Base-by-base conservation (phyloP, 2,888 invertebrate genomes). In the Ypsolopha scabrella region DNA sequence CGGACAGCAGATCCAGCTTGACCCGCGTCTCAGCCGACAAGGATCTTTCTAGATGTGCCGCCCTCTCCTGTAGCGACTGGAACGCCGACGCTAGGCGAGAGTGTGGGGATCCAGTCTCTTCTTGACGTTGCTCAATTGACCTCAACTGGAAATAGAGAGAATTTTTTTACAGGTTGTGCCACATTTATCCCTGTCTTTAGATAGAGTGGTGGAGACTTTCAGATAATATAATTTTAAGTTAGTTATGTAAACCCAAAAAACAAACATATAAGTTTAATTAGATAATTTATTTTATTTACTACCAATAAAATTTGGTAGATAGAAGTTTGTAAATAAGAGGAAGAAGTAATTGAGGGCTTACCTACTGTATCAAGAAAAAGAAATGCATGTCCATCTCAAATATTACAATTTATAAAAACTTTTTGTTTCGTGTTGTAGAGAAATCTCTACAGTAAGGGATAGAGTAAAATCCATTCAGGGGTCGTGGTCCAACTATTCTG, bases 1-100 rank as follows among this genome's bases (percentile, higher is more conserved):
- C 98, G 58, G 97, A 96, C 85, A 99, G 97, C 69, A 99, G 91
- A 88, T 99, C 99, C 67, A 98, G 91, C 87, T 99, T 99, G 81
- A 99, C 94, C 66, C 98, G 91, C 61, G 98, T 99, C 89, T 99
- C 99, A 48, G 97, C 96, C 57, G 96, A 96, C 61, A 99, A 90
- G 69, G 95, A 95, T 70, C 94, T 94, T 87, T 99, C 97, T 64
- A 99, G 89, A 73, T 97, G 96, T 65, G 91, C 81, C 72, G 96
- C 96, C 73, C 97, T 95, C 72, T 98, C 97, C 79, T 95, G 94
- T 87, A 97, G 90, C 57, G 93, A 92, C 49, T 90, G 89, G 60
- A 96, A 83, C 14, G 95, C 94, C 55, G 57, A 49, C 11, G 47
- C 35, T 6, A 47, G 47, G n/a, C 11, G 36, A 4, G 48, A 39